A percentile compares a stretch with the other conserved stretches of the same genome.
Conservation (phyloP, 2,797 vertebrate species). For the Melanotaenia boesemani region DNA sequence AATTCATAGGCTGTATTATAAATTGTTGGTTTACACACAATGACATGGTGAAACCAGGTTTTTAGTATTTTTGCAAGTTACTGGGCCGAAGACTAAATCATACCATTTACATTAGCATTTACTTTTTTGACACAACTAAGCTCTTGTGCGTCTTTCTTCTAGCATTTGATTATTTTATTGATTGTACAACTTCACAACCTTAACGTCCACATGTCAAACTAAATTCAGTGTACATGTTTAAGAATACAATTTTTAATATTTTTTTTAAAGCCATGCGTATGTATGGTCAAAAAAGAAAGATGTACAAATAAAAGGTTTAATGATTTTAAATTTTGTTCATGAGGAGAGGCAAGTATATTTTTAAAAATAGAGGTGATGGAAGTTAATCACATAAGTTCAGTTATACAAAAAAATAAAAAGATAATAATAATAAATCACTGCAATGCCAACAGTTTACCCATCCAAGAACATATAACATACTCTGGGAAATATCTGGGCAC, state of each 20-base stretch:
- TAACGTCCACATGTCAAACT: neutral
- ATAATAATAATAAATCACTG: slow-evolving; percentile 18
- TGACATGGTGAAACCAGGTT: too few relatives aligned
- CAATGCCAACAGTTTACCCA: slow-evolving; percentile 51
- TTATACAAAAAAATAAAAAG: slow-evolving; percentile 28
- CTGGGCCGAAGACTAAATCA: too few relatives aligned
- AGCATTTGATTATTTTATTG: too few relatives aligned
- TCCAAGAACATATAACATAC: slow-evolving; percentile 46
- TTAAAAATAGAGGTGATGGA: slow-evolving; percentile 5
- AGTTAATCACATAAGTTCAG: slow-evolving; percentile 25
- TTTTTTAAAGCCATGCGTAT: too few relatives aligned
- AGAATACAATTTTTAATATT: too few relatives aligned
- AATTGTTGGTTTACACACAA: too few relatives aligned
- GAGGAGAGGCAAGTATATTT: neutral
- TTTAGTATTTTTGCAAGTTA: too few relatives aligned
- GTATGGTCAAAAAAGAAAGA: neutral
- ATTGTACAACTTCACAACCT: too few relatives aligned
- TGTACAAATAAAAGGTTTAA: neutral
- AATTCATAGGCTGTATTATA: too few relatives aligned
- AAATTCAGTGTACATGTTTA: neutral
- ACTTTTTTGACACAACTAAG: neutral
- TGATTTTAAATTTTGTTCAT: neutral
- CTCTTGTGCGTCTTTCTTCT: neutral
- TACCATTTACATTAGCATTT: neutral
- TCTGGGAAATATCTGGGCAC: slow-evolving; percentile 46